Evolutionary conservation across 2,113 vertebrate species (phyloP), one percentile per base, ranked within the genome.

Genomic region (Anarrhichthys ocellatus): DNA sequence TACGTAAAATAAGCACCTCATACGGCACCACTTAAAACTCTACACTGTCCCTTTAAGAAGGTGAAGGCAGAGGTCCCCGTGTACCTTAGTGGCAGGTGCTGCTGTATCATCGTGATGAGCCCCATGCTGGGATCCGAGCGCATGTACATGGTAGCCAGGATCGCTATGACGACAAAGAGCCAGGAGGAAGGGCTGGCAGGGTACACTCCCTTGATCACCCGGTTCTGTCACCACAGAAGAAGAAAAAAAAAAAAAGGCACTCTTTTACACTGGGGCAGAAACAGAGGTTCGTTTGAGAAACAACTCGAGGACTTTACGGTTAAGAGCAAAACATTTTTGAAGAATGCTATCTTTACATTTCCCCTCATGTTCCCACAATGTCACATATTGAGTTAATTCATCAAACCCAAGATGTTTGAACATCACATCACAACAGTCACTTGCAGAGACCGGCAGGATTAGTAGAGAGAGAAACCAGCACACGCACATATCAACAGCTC

Each of bases 101-200:
- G 96, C 88, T 96, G 96, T 81, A 98, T 97, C 91, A 96, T 97
- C 66, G 94, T 95, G 73, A 97, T 97, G 72, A 98, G 94, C 9
- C 97, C 97, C 93, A 97, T 96, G 81, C 96, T 97, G 63, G 97
- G 97, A 79, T 98, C 97, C 0, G 97, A 95, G 78, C 96, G 96
- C 54, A 95, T 96, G 88, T 96, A 96, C 90, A 96, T 96, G 73
- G 96, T 96, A 18, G 96, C 96, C 86, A 98, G 93, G 73, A 97
- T 97, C 0, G 96, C 96, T 59, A 96, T 94, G 81, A 96, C 96
- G 48, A 98, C 96, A 66, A 98, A 97, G 5, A 98, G 93, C 97
- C 97, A 98, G 68, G 97, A 98, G 65, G 96, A 96, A 0, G 96
- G 96, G 83, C 96, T 97, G 36, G 96, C 97, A 0, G 97, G 97